Conservation (phyloP, 2,888 invertebrate genomes). For the Andrena camellia region DNA sequence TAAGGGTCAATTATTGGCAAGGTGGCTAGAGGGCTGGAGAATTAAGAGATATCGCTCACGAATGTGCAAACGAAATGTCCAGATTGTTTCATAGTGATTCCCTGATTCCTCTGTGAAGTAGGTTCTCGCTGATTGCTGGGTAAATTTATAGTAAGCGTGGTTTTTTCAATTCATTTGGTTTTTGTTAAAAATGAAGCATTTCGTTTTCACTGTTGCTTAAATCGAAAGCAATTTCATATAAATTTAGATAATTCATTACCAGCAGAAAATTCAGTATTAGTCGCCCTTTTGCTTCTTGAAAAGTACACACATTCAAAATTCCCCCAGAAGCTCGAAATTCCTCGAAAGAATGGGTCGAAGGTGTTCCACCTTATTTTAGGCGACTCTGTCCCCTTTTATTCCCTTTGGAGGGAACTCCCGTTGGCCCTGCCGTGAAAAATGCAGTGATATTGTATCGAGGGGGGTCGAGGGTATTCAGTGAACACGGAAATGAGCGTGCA, state of each 20-base stretch:
- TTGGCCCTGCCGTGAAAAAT: conserved; percentile 35
- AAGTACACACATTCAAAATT: background rate
- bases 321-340: background rate
- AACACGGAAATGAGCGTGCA: conserved; percentile 49
- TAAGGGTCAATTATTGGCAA: conserved; percentile 30
- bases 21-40: background rate
- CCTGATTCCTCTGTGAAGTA: no score
- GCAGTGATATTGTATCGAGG: conserved; percentile 26
- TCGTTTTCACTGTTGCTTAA: no score
- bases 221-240: no score
- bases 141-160: no score
- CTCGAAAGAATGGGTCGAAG: background rate
- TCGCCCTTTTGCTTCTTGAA: background rate
- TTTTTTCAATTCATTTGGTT: no score
- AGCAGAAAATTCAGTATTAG: background rate
- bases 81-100: no score
- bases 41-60: background rate
- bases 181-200: no score
- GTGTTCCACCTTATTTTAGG: background rate
- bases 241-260: no score
- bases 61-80: background rate
- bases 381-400: conserved; percentile 31
- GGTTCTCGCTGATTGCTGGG: no score
- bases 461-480: conserved; percentile 31
- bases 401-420: conserved; percentile 13